Base-by-base conservation (phyloP, 1,140 invertebrate species). In the Harpegnathos saltator region DNA sequence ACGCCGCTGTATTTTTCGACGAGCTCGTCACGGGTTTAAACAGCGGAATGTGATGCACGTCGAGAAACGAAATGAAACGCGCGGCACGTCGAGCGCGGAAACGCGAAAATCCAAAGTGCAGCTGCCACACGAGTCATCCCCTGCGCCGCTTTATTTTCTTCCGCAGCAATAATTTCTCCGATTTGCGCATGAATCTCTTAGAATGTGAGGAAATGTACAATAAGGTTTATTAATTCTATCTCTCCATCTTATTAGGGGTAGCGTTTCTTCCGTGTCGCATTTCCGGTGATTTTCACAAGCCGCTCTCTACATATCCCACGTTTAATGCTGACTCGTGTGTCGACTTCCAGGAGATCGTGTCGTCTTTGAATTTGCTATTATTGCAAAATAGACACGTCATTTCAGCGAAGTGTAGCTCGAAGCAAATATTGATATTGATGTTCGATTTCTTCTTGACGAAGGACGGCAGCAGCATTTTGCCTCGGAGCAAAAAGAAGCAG, bases 1-100 rank as follows among this genome's bases (percentile, higher is more conserved):
- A 63, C 63, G 14, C 50, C 22, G 52, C 48, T 59, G 22, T 80
- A 80, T 80, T 80, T 80, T 80, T 71, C 65, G 33, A 71, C 33
- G 33, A 29, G 38, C 65, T 29, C 22, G 52, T 71, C 65, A 38
- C 33, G 65, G 52, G 38, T 44, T 78, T 78, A 78, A 78, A 24
- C 33, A 69, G 22, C 38, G 33, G 63, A 68, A 80, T 69, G 65
- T 63, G 68, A 78, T 22, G 11, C 74, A 5, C 33, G 52, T 19
- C 1, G 14, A 26, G 63, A 69, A 69, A 80, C 22, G 54, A 9
- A 78, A 78, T 58, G 54, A 58, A 69, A 80, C 65, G 48, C 52
- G 7, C 52, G 14, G 17, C 14, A 69, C 15, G 52, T 48, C 17
- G 68, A 56, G 50, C 17, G 58, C 58, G 44, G 24, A 44, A 72